Evolutionary conservation across 92 coral and sea anemone genomes (phyloP).

Genomic region (Porites rus): DNA sequence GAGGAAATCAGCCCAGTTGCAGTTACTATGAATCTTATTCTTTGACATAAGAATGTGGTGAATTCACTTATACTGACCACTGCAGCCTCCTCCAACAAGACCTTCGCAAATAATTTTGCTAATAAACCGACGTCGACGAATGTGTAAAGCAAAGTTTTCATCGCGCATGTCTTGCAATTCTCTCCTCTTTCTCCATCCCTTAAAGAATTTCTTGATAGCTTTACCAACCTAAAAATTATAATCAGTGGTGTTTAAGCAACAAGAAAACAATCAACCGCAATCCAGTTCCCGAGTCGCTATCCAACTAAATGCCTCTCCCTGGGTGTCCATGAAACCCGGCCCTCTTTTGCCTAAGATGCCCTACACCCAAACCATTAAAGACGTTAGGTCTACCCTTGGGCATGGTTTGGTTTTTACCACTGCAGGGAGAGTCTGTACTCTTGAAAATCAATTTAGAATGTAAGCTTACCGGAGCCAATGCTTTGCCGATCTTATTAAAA

Average conservation of each 20-base stretch:
- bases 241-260: not conserved
- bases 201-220: slow-evolving; percentile 84
- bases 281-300: no score
- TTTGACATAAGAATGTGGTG: no score
- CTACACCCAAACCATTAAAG: no score
- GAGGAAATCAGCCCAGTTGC: no score
- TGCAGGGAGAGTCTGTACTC: not conserved
- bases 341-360: no score
- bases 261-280: no score
- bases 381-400: not conserved
- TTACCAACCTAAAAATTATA: slow-evolving; percentile 65
- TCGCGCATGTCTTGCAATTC: slow-evolving; percentile 81
- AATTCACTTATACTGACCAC: slow-evolving; percentile 44
- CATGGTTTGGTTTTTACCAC: not conserved
- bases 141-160: slow-evolving; percentile 89
- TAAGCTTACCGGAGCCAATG: slow-evolving; percentile 85
- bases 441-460: not conserved
- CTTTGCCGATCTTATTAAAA: slow-evolving; percentile 79
- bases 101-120: slow-evolving; percentile 97
- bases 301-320: no score
- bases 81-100: slow-evolving; percentile 92
- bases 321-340: no score
- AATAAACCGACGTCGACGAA: slow-evolving; percentile 90
- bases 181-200: slow-evolving; percentile 94
- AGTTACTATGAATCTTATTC: no score